Evolutionary conservation across 1,140 invertebrate genomes (phyloP).

Genomic region (Ooceraea biroi): DNA sequence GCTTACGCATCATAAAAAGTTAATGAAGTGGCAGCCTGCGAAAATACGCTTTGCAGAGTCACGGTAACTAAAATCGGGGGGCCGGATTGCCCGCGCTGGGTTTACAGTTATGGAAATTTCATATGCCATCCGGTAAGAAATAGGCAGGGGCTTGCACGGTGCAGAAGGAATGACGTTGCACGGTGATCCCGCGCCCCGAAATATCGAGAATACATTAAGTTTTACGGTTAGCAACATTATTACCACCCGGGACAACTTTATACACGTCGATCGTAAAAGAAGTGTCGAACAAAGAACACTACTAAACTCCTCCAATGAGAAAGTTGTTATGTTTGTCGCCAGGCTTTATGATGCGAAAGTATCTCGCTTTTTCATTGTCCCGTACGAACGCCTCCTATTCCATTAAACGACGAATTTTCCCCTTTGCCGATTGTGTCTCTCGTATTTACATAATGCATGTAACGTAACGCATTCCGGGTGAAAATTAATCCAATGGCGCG

Average conservation of each 20-base stretch:
- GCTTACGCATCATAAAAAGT: constrained; percentile 50
- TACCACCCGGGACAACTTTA: constrained; percentile 71
- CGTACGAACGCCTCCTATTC: neutral
- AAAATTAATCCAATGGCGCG: neutral
- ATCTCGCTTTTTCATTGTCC: constrained; percentile 2
- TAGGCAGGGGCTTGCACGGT: neutral
- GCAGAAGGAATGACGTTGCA: constrained; percentile 6
- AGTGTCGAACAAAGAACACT: constrained; percentile 71
- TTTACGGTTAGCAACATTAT: constrained; percentile 75
- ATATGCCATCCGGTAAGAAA: constrained; percentile 55
- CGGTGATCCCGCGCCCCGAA: constrained; percentile 46
- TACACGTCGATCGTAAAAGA: constrained; percentile 74
- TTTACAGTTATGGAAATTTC: constrained; percentile 61
- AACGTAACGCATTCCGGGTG: neutral
- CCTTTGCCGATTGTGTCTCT: neutral
- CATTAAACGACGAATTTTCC: constrained; percentile 11
- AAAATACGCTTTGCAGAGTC: constrained; percentile 48
- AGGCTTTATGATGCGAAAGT: constrained; percentile 70
- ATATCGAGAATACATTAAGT: constrained; percentile 74
- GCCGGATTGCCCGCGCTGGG: neutral
- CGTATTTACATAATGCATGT: neutral
- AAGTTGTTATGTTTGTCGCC: constrained; percentile 76
- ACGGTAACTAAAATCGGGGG: constrained; percentile 44
- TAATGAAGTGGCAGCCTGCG: constrained; percentile 53
- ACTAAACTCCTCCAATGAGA: constrained; percentile 79